These are phyloP conservation scores for Felis catus DNA, from an alignment of 2,113 vertebrate species.

Conservation along the genomic window DNA sequence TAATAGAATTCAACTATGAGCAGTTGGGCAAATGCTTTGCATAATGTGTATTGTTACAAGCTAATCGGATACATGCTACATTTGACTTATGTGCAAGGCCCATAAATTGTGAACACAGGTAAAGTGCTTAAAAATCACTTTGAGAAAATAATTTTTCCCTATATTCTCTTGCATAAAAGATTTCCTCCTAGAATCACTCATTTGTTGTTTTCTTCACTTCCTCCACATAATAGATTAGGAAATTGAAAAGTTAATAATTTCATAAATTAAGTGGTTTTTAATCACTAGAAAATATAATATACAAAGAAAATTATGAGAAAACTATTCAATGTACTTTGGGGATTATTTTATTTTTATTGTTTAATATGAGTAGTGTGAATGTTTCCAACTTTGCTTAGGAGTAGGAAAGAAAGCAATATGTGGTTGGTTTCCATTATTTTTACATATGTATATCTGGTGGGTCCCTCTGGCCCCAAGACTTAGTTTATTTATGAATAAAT, in stretches of 20 bases:
- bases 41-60: background rate
- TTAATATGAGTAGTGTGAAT: background rate
- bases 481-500: background rate
- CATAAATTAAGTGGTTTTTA: background rate
- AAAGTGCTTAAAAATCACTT: background rate
- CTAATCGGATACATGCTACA: background rate
- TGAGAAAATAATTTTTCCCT: background rate
- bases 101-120: background rate
- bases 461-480: background rate
- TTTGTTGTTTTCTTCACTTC: background rate
- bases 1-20: background rate
- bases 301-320: background rate
- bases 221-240: background rate
- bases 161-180: background rate
- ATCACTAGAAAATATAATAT: background rate
- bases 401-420: background rate
- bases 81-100: background rate
- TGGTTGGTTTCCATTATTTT: background rate
- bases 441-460: rapidly evolving
- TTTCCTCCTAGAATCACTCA: background rate
- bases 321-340: background rate
- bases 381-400: background rate
- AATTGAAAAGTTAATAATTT: background rate
- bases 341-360: background rate
- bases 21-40: background rate